Conservation (phyloP, 2,797 vertebrate species). For the Schizopygopsis malacanthus region DNA sequence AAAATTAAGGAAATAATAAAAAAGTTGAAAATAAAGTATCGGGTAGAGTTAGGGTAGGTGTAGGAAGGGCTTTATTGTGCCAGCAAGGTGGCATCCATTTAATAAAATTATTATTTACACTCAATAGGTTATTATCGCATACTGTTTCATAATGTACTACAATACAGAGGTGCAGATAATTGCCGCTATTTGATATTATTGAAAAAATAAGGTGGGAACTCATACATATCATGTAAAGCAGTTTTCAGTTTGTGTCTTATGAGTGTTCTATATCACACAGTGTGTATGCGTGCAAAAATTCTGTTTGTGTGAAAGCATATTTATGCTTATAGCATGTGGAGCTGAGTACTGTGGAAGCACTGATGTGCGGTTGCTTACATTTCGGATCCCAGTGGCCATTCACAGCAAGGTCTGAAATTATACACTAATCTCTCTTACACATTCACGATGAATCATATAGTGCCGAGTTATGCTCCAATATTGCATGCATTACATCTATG, state of each 20-base stretch:
- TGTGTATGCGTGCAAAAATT: background rate
- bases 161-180: too few species aligned
- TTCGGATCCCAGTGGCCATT: constrained; percentile 24
- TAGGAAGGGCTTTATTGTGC: too few species aligned
- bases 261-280: constrained; percentile 3
- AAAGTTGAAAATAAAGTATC: too few species aligned
- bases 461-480: constrained; percentile 43
- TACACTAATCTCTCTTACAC: constrained; percentile 47
- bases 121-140: too few species aligned
- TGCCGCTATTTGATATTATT: background rate
- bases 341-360: constrained; percentile 13
- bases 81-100: too few species aligned
- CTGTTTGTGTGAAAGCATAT: constrained; percentile 25
- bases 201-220: background rate
- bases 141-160: too few species aligned
- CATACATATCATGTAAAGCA: background rate
- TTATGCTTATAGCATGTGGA: background rate
- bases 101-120: too few species aligned
- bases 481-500: constrained; percentile 28
- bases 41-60: too few species aligned
- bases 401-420: constrained; percentile 36
- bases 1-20: too few species aligned
- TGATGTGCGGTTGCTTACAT: constrained; percentile 38
- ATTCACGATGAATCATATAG: constrained; percentile 40
- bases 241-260: background rate